Evolutionary conservation across 1,140 invertebrate species (phyloP), one percentile per base, ranked within the genome.

Genomic region (Maniola jurtina): DNA sequence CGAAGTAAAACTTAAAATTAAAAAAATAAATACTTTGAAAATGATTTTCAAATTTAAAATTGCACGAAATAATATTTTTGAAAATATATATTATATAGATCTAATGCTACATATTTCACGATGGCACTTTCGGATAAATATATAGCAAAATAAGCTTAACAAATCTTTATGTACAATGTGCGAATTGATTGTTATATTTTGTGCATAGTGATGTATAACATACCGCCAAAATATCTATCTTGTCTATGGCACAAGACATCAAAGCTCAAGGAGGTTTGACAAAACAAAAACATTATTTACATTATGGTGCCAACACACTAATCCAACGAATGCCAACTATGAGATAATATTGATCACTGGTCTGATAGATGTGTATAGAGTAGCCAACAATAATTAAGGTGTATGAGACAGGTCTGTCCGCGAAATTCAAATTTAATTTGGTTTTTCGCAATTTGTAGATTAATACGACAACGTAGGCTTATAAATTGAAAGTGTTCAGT

Each of bases 191-290:
- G 50, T 54, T 60, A 56, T 59, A 71, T 62, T 73, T 76, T 77
- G 73, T 79, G 72, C 72, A 69, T 64, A 61, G 66, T 76, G 61
- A 66, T 70, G 69, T 70, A 52, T 72, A 65, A 61, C 45, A 65
- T 73, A 65, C 59, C 66, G 77, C 71, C 66, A 76, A 77, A 77
- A 81, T 76, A 76, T 79, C 72, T 66, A 76, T 78, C 73, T 86
- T 86, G 78, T 82, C 74, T 89, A 88, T 89, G 87, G 84, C 86
- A 90, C 87, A 78, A 84, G 71, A 81, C 73, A 79, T 83, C 79
- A 82, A 82, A 86, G 75, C 79, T 73, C 75, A 59, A 69, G 64
- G 75, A 77, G 74, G 68, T 83, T 86, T 79, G 79, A 83, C 64
- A 79, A 61, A 71, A 76, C 72, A 79, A 67, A 61, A 67, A 68